Evolutionary conservation across 2,113 vertebrate genomes (phyloP).

Genomic region (Uropsilus gracilis): DNA sequence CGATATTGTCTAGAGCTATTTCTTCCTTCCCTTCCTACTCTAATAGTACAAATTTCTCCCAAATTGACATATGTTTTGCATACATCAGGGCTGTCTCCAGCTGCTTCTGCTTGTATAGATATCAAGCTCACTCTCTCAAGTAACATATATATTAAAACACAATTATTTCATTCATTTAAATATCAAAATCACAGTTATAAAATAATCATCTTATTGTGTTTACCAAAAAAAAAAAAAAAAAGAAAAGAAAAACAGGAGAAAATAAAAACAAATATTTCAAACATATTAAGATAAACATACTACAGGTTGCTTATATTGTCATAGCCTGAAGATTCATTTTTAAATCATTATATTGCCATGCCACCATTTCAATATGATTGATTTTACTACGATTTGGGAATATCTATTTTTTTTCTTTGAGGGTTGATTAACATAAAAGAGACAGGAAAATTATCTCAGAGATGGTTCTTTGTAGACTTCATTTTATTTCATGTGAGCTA

Average conservation of each 20-base stretch:
- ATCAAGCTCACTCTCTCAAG: not conserved
- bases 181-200: not conserved
- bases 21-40: not conserved
- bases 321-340: not conserved
- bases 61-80: not conserved
- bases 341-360: not conserved
- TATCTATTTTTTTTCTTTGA: not conserved
- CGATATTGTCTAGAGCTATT: too few species aligned
- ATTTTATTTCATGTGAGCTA: constrained; percentile 48
- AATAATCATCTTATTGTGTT: not conserved
- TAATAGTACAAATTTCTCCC: not conserved
- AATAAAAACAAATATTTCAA: not conserved
- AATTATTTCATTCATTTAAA: not conserved
- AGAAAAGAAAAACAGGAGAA: too few species aligned
- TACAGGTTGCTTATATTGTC: not conserved
- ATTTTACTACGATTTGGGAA: not conserved
- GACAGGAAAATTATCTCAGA: not conserved
- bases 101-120: not conserved
- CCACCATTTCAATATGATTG: not conserved
- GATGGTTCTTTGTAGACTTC: constrained; percentile 15
- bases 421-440: not conserved
- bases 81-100: not conserved
- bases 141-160: not conserved
- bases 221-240: not conserved
- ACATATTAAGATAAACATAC: not conserved